phyloP scores from a whole-genome alignment of 2,113 vertebrate species.

The Atlantisia rogersi region DNA sequence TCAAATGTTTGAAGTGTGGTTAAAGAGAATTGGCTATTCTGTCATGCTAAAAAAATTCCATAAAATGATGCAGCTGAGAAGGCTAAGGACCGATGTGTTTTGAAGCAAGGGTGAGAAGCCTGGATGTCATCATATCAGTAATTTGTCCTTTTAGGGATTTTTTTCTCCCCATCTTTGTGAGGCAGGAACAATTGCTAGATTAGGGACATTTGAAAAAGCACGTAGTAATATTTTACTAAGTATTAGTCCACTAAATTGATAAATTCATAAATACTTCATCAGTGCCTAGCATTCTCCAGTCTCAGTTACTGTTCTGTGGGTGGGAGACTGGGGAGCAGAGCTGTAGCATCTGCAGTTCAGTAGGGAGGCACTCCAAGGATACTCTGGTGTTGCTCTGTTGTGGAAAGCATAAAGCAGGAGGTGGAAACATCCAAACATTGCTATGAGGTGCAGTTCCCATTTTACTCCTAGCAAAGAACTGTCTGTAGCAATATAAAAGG shows the following conservation, averaged over 20 bases:
- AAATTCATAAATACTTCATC: neutral
- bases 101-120: neutral
- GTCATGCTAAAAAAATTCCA: neutral
- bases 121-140: neutral
- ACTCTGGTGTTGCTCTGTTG: neutral
- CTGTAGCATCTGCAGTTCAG: neutral
- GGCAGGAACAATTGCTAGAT: neutral
- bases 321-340: neutral
- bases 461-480: neutral
- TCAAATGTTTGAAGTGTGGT: neutral
- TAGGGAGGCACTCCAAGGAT: accelerated
- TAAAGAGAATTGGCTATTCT: neutral
- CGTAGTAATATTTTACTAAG: neutral
- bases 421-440: neutral
- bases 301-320: neutral
- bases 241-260: neutral
- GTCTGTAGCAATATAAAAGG: neutral
- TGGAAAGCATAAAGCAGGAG: neutral
- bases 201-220: neutral
- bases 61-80: neutral
- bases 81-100: neutral
- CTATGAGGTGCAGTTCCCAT: neutral
- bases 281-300: neutral
- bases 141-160: neutral
- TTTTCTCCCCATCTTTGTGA: neutral